These are phyloP conservation scores for Thymelicus acteon DNA, from an alignment of 2,888 invertebrate genomes.

Conservation along the genomic window DNA sequence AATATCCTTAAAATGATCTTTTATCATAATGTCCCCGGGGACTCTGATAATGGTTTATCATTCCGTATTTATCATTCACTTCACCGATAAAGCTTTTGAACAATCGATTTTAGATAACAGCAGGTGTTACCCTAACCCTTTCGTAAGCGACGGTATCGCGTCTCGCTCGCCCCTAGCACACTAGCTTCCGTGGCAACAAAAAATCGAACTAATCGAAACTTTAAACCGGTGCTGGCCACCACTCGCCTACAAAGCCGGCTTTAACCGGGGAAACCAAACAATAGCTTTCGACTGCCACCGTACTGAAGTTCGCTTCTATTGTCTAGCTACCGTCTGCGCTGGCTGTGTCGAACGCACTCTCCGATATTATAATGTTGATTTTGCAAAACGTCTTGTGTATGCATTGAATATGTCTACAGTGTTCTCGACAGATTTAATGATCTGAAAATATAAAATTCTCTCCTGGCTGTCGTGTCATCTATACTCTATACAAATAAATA, in stretches of 20 bases:
- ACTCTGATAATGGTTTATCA: background rate
- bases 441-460: no score
- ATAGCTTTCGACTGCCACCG: slow-evolving; percentile 17
- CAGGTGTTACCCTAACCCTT: slow-evolving; percentile 13
- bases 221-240: slow-evolving; percentile 26
- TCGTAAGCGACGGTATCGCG: slow-evolving; percentile 11
- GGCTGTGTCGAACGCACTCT: slow-evolving; percentile 7
- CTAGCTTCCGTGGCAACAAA: slow-evolving; percentile 21
- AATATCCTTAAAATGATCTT: background rate
- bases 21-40: background rate
- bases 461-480: no score
- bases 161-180: background rate
- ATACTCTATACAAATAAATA: no score
- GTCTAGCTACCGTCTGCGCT: slow-evolving; percentile 12
- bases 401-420: background rate
- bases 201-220: slow-evolving; percentile 31
- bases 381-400: slow-evolving; percentile 3
- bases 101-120: slow-evolving; percentile 26
- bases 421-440: background rate
- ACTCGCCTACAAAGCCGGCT: slow-evolving; percentile 12
- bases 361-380: background rate
- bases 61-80: background rate
- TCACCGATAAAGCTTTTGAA: slow-evolving; percentile 5
- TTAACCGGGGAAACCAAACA: slow-evolving; percentile 33
- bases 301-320: slow-evolving; percentile 15